phyloP scores from a whole-genome alignment of 2,113 vertebrate genomes.

The Myrmecophaga tridactyla region DNA sequence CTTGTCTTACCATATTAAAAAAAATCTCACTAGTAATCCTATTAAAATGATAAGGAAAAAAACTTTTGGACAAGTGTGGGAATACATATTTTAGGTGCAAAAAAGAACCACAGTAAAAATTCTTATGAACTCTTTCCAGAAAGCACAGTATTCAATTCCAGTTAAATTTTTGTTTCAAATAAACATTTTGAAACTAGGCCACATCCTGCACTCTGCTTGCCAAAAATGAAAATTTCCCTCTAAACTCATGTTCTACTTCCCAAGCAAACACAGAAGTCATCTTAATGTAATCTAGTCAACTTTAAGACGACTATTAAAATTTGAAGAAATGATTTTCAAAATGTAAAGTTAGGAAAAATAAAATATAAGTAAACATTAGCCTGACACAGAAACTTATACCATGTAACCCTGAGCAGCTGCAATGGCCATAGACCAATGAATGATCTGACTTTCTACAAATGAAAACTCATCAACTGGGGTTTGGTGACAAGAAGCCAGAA shows the following conservation, averaged over 20 bases:
- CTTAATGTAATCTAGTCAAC: slow-evolving; percentile 46
- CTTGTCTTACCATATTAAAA: background rate
- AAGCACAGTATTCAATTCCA: slow-evolving; percentile 64
- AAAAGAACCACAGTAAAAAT: slow-evolving; percentile 60
- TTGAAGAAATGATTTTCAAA: slow-evolving; percentile 46
- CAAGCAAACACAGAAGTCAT: slow-evolving; percentile 44
- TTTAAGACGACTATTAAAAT: slow-evolving; percentile 41
- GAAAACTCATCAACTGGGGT: background rate
- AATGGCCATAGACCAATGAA: background rate
- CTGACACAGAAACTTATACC: background rate
- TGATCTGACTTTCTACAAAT: background rate
- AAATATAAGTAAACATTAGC: background rate
- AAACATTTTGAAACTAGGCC: slow-evolving; percentile 78
- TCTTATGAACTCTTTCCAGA: slow-evolving; percentile 61
- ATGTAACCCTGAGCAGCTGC: background rate
- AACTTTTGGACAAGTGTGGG: background rate
- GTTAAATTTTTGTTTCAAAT: slow-evolving; percentile 71
- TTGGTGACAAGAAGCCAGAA: background rate
- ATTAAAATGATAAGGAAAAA: slow-evolving; percentile 28
- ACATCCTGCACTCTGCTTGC: slow-evolving; percentile 61
- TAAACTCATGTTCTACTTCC: slow-evolving; percentile 52
- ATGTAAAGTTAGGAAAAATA: background rate
- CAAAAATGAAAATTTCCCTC: slow-evolving; percentile 71
- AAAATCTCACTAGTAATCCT: background rate
- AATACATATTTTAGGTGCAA: slow-evolving; percentile 58